phyloP scores from a whole-genome alignment of 30 jellyfish, hydroid and myxozoan species.

The Clytia hemisphaerica region DNA sequence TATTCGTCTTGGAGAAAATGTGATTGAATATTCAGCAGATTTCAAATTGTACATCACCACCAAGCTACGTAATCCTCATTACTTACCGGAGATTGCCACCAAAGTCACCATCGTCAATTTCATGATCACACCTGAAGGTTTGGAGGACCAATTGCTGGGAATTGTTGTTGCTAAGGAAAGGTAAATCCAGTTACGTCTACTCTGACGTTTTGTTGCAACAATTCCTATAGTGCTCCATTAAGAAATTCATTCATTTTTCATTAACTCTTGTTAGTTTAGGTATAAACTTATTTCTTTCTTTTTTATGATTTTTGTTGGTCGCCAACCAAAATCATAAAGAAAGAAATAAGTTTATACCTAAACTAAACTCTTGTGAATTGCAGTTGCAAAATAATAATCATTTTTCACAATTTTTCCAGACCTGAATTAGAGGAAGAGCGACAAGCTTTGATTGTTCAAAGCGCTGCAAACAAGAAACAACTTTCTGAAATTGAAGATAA shows the following conservation, averaged over 20 bases:
- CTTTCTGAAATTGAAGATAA: constrained; percentile 85
- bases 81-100: constrained; percentile 91
- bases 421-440: constrained; percentile 96
- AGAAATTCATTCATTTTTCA: neutral
- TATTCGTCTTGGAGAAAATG: constrained; percentile 94
- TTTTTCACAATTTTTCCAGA: constrained; percentile 16
- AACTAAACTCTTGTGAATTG: neutral
- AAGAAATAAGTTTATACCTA: too few species aligned
- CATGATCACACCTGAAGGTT: constrained; percentile 97
- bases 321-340: too few species aligned
- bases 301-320: too few species aligned
- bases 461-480: constrained; percentile 87
- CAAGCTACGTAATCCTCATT: constrained; percentile 83
- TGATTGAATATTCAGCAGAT: constrained; percentile 85
- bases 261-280: neutral
- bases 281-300: too few species aligned
- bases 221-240: neutral
- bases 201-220: neutral
- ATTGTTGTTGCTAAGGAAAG: constrained; percentile 98
- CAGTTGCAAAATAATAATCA: neutral
- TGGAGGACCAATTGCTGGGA: constrained; percentile 93
- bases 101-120: constrained; percentile 87
- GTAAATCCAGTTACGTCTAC: constrained; percentile 4
- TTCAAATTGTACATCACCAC: constrained; percentile 80
- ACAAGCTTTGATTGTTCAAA: constrained; percentile 87